Evolutionary conservation across 2,888 invertebrate genomes (phyloP).

Genomic region (Sussaba pulchella): DNA sequence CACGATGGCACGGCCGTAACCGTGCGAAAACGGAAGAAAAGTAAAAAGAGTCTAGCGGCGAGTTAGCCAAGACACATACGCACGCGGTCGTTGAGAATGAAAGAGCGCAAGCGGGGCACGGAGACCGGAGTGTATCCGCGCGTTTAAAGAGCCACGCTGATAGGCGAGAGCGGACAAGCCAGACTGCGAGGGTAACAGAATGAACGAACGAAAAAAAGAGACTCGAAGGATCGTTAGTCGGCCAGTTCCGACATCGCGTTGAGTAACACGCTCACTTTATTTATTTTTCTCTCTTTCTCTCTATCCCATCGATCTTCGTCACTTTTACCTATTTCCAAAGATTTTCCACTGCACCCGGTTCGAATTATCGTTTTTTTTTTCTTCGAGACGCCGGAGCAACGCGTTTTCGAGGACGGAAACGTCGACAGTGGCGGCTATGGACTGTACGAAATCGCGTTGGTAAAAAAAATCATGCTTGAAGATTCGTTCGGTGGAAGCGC

Average conservation of each 20-base stretch:
- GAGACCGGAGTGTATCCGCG: slow-evolving; percentile 29
- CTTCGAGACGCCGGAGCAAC: background rate
- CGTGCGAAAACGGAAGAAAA: slow-evolving; percentile 19
- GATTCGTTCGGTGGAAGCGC: slow-evolving; percentile 47
- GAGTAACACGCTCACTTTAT: slow-evolving; percentile 42
- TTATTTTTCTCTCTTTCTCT: background rate
- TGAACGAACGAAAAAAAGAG: slow-evolving; percentile 40
- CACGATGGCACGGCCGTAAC: too few relatives aligned
- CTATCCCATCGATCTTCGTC: background rate
- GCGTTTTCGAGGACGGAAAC: background rate
- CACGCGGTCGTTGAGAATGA: slow-evolving; percentile 44
- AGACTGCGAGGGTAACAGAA: slow-evolving; percentile 19
- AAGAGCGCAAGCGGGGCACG: slow-evolving; percentile 5
- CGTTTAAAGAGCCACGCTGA: slow-evolving; percentile 61
- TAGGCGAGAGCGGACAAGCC: slow-evolving; percentile 13
- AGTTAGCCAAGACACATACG: slow-evolving; percentile 31
- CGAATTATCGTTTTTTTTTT: background rate
- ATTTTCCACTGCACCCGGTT: slow-evolving; percentile 11
- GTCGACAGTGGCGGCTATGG: too few relatives aligned
- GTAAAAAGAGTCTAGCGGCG: slow-evolving; percentile 14
- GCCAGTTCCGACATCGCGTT: slow-evolving; percentile 49
- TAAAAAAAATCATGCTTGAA: slow-evolving; percentile 51
- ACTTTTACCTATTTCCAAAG: background rate
- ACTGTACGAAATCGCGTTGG: slow-evolving; percentile 31
- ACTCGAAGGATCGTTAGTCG: slow-evolving; percentile 54